phyloP scores from a whole-genome alignment of 2,888 invertebrate genomes.

The Ophraella communa region DNA sequence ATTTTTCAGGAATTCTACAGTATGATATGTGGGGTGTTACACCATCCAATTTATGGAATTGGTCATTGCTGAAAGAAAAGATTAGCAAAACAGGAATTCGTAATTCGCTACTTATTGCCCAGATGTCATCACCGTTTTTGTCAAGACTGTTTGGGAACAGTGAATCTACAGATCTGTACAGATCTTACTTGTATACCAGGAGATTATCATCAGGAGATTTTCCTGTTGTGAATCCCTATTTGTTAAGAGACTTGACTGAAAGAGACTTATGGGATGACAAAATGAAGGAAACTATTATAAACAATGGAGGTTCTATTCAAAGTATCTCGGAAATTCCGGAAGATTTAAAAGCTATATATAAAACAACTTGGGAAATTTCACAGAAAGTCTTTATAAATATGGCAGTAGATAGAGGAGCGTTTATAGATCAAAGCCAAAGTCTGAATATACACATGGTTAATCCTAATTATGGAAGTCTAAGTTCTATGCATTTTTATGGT shows the following conservation, averaged over 20 bases:
- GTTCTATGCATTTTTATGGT: slow-evolving; percentile 98
- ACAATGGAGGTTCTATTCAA: slow-evolving; percentile 92
- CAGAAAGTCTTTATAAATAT: slow-evolving; percentile 92
- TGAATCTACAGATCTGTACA: slow-evolving; percentile 97
- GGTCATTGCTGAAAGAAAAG: slow-evolving; percentile 80
- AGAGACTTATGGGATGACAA: slow-evolving; percentile 91
- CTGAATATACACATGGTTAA: slow-evolving; percentile 96
- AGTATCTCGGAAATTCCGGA: slow-evolving; percentile 84
- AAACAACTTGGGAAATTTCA: slow-evolving; percentile 97
- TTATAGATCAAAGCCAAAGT: slow-evolving; percentile 98
- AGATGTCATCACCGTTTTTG: slow-evolving; percentile 99
- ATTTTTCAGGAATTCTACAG: slow-evolving; percentile 80
- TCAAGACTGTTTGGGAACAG: slow-evolving; percentile 99
- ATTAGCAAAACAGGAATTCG: slow-evolving; percentile 89
- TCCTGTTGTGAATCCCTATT: slow-evolving; percentile 90
- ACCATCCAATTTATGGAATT: slow-evolving; percentile 88
- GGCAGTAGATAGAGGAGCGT: slow-evolving; percentile 97
- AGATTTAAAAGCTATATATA: slow-evolving; percentile 85
- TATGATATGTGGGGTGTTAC: slow-evolving; percentile 97
- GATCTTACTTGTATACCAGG: slow-evolving; percentile 94
- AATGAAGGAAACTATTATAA: slow-evolving; percentile 93
- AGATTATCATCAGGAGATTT: slow-evolving; percentile 96
- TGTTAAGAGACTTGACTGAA: slow-evolving; percentile 91
- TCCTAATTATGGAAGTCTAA: slow-evolving; percentile 90
- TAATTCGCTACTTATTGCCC: slow-evolving; percentile 90